A percentile compares a stretch with the other conserved stretches of the same genome.
These are phyloP conservation scores for Antrozous pallidus DNA, from an alignment of 2,797 vertebrate species.

Conservation along the genomic window DNA sequence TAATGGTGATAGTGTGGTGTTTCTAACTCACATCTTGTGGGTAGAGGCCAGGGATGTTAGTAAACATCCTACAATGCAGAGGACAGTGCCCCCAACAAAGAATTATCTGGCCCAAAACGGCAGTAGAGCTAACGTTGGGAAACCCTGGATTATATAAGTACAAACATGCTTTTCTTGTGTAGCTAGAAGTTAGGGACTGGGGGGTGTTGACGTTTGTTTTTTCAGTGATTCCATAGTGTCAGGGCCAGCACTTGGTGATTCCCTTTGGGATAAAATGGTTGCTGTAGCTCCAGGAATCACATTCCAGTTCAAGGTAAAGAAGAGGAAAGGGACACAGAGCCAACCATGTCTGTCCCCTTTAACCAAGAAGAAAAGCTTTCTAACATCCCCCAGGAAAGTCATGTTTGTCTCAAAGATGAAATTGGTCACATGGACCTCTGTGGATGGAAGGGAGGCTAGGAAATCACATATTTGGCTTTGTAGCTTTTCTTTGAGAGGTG, in stretches of 20 bases:
- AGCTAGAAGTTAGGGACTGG: background rate
- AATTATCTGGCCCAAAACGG: background rate
- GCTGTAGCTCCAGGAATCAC: background rate
- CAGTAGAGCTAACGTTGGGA: background rate
- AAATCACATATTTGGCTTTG: background rate
- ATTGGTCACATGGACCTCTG: background rate
- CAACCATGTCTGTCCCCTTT: background rate
- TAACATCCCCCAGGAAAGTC: background rate
- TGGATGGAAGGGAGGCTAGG: background rate
- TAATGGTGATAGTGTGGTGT: background rate
- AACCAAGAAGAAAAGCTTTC: background rate
- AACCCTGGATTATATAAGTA: background rate
- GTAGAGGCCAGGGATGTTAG: background rate
- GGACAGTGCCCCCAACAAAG: background rate
- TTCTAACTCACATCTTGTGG: background rate
- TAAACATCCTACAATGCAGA: background rate
- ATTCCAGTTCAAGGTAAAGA: background rate
- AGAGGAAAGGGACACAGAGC: background rate
- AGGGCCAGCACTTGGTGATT: background rate
- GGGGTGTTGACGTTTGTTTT: background rate
- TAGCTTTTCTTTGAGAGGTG: background rate
- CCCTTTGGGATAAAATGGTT: background rate
- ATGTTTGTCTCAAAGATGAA: background rate
- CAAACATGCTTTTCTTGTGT: background rate
- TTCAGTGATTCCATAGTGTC: background rate